Evolutionary conservation across 1,140 invertebrate species (phyloP).

Genomic region (Penaeus japonicus): DNA sequence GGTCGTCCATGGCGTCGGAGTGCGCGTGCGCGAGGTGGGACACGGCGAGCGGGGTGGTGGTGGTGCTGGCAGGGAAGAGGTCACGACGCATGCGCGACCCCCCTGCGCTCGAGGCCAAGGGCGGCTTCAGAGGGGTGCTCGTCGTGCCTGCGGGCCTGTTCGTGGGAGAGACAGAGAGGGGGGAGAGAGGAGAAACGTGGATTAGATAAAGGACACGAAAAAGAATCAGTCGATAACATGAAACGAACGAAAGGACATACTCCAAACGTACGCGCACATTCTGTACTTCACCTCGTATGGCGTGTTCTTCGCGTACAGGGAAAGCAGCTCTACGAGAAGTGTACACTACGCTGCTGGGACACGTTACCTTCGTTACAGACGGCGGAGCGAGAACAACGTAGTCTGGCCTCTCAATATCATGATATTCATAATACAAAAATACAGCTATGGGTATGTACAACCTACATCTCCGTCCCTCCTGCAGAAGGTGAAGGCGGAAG

Average conservation of each 20-base stretch:
- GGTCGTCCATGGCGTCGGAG: conserved; percentile 38
- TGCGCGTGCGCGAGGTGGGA: conserved; percentile 29
- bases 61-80: conserved; percentile 19
- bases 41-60: conserved; percentile 33
- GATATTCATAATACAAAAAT: too few species aligned
- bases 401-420: too few species aligned
- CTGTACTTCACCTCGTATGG: too few species aligned
- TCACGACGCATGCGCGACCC: neutral
- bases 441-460: too few species aligned
- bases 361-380: too few species aligned
- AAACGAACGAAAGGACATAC: neutral
- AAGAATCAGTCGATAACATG: neutral
- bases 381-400: too few species aligned
- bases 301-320: too few species aligned
- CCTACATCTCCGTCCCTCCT: neutral
- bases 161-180: neutral
- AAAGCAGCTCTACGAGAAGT: too few species aligned
- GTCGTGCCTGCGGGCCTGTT: conserved; percentile 3
- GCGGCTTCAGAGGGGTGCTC: conserved; percentile 36
- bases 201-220: neutral
- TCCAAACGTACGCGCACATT: too few species aligned
- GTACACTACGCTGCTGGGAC: too few species aligned
- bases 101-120: conserved; percentile 8
- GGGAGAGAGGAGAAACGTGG: neutral
- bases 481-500: neutral